A percentile compares a stretch with the other conserved stretches of the same genome.
These are phyloP conservation scores for Mormyrus iriodes DNA, from an alignment of 2,113 vertebrate genomes.

Conservation along the genomic window DNA sequence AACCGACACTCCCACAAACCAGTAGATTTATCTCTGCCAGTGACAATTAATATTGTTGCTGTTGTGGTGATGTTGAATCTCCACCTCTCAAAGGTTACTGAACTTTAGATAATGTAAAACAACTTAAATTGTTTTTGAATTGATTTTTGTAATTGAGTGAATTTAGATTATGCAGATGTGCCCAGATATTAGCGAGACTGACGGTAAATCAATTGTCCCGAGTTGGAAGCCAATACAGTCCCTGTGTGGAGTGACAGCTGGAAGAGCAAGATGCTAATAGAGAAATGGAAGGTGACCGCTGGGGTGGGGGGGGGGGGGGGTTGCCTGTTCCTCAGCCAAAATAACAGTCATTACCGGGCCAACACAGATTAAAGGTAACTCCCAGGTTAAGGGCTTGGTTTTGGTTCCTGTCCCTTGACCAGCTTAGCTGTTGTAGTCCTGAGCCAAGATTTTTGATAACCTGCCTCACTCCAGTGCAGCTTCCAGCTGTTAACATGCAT, in stretches of 20 bases:
- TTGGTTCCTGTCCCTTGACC: neutral
- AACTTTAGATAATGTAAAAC: neutral
- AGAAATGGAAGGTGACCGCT: neutral
- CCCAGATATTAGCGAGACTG: neutral
- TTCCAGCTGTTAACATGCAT: neutral
- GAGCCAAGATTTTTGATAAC: neutral
- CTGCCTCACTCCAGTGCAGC: neutral
- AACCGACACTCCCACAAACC: neutral
- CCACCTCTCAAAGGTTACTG: neutral
- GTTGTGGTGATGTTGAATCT: neutral
- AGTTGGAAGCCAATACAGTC: neutral
- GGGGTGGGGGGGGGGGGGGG: neutral
- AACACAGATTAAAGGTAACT: neutral
- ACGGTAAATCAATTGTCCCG: neutral
- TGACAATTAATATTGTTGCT: neutral
- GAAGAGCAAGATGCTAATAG: neutral
- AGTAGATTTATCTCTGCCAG: neutral
- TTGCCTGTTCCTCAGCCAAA: neutral
- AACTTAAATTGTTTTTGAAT: neutral
- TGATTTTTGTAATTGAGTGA: conserved; percentile 6
- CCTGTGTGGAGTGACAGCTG: neutral
- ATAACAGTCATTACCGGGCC: neutral
- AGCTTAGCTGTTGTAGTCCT: neutral
- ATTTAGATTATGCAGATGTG: neutral
- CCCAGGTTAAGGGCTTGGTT: neutral